Base-by-base conservation (phyloP, 2,113 vertebrate species). In the Eptesicus fuscus region DNA sequence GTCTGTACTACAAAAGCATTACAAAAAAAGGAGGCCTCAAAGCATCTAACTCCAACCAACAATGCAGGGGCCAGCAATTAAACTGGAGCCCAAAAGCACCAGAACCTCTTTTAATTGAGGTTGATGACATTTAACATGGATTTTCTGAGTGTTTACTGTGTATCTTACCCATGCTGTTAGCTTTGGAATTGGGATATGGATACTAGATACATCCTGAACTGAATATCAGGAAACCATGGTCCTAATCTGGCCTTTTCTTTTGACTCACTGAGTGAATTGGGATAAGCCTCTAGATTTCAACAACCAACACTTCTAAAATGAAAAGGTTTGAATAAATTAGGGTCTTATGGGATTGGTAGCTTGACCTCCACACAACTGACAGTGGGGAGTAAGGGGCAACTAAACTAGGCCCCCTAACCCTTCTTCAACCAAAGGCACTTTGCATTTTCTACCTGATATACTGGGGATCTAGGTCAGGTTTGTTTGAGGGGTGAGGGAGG, bases 261-360 rank as follows among this genome's bases (percentile, higher is more conserved):
- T 42, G 51, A 56, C 47, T 83, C 23, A n/a, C 12, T 22, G 25
- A 79, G 11, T 37, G 37, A 76, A 25, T 37, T 37, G 37, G 30
- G n/a, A 49, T 92, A 89, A 94, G n/a, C 63, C 17, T 76, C 40
- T 65, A 59, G 84, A 13, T 59, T 32, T 94, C 59, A 32, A 53
- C 10, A 22, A 20, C 23, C 18, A 78, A 40, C 35, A 47, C 51
- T 76, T 82, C 14, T 63, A 67, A 93, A 77, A 85, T 7, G 13
- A 77, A 83, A 93, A 73, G 4, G 0, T 65, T 40, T 71, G 9
- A 94, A 87, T 14, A 59, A 28, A 76, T 94, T 37, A 59, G 40
- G 42, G 22, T 10, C 32, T 89, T 78, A 42, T 0, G 9, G 14
- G 1, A 12, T 40, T 35, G 32, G 14, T 30, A 63, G 14, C 4